These are phyloP conservation scores for Spondyliosoma cantharus DNA, from an alignment of 2,797 vertebrate species.

Conservation along the genomic window DNA sequence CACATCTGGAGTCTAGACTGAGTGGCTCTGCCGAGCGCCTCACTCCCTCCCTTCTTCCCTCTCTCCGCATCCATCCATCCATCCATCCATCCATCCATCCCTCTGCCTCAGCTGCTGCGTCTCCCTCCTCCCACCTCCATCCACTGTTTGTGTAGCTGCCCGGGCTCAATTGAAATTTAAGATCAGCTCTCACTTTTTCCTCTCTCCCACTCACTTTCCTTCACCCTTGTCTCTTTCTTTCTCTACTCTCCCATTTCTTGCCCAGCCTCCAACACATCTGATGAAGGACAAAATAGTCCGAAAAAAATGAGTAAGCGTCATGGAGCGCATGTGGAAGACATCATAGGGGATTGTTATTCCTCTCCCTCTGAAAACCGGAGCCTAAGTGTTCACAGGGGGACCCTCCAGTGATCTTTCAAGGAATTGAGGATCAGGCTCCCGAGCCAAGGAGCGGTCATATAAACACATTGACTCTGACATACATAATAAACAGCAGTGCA, in stretches of 20 bases:
- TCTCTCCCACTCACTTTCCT: constrained; percentile 69
- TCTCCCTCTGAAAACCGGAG: constrained; percentile 65
- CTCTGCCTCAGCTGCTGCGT: constrained; percentile 70
- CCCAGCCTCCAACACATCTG: constrained; percentile 56
- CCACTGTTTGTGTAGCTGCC: constrained; percentile 83
- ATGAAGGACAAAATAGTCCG: constrained; percentile 71
- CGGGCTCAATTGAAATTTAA: constrained; percentile 79
- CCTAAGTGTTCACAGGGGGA: constrained; percentile 76
- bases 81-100: constrained; percentile 75
- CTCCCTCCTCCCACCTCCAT: constrained; percentile 49
- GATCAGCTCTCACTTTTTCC: constrained; percentile 74
- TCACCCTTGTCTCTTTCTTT: constrained; percentile 54
- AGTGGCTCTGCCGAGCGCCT: constrained; percentile 83
- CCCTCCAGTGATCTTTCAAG: constrained; percentile 74
- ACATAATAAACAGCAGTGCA: constrained; percentile 72
- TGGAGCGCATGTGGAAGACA: constrained; percentile 79
- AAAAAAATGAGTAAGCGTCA: constrained; percentile 49
- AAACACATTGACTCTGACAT: constrained; percentile 77
- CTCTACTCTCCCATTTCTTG: constrained; percentile 38
- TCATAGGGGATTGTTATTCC: constrained; percentile 79
- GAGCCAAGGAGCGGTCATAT: constrained; percentile 72
- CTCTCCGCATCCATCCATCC: constrained; percentile 69
- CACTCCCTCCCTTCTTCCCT: constrained; percentile 71
- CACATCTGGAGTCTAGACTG: constrained; percentile 91
- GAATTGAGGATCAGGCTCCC: constrained; percentile 60